Base-by-base conservation (phyloP, 2,888 invertebrate genomes). In the Sphinx pinastri region DNA sequence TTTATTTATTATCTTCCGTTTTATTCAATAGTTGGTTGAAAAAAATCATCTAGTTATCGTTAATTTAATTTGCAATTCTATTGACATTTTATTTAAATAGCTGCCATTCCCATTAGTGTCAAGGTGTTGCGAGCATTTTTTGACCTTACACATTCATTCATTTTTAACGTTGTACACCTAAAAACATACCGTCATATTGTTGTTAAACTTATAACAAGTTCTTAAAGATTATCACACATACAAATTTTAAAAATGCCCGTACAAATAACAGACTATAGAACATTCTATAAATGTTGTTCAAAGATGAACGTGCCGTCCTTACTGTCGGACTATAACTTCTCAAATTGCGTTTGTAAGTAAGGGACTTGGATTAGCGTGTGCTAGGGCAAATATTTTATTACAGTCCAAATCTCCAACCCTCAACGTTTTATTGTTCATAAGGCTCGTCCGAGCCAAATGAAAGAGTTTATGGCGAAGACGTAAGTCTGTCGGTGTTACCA, bases 311-410 rank as follows among this genome's bases (percentile, higher is more conserved):
- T 80, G 76, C 75, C 78, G 79, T 79, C 79, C 58, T 71, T 78
- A 74, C 79, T 78, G 77, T 79, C 80, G 79, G 85, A 86, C 89
- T 84, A 92, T 92, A 93, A 93, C 93, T 91, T 91, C 90, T 93
- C 88, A 93, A 93, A 93, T 93, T 93, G 92, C 93, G 91, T 88
- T 86, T 87, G 88, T 88, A 90, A 92, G 92, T 92, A 87, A 92
- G 92, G 93, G 92, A 91, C 88, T 86, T 79, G 94, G 94, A 93
- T 93, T 94, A 93, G 94, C 92, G 88, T 85, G 90, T 87, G 92
- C 90, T 89, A 89, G 92, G 92, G 94, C 93, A 94, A 94, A 94
- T 94, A 94, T 94, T 94, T 94, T 94, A 94, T 93, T 94, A 94
- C 92, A 90, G 92, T 88, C 94, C 91, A 91, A 93, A 94, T 94